Conservation (phyloP, 2,888 invertebrate genomes). For the Trissolcus japonicus region DNA sequence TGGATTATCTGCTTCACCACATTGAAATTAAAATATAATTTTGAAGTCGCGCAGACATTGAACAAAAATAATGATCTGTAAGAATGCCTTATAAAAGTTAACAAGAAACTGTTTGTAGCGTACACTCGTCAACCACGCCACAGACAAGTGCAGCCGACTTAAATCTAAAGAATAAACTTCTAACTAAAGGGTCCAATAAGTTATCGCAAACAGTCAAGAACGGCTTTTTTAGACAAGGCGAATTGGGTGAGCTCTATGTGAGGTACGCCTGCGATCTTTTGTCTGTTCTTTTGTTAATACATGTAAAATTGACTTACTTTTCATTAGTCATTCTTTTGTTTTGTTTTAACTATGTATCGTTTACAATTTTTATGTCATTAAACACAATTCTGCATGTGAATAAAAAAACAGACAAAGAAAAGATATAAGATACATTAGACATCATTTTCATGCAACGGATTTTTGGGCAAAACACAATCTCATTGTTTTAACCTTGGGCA, state of each 20-base stretch:
- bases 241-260: constrained; percentile 76
- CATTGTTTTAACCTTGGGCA: constrained; percentile 56
- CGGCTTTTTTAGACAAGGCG: constrained; percentile 74
- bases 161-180: constrained; percentile 73
- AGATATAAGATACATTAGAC: constrained; percentile 12
- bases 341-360: background rate
- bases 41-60: no score
- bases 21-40: no score
- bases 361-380: background rate
- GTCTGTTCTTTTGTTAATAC: constrained; percentile 60
- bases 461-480: constrained; percentile 11
- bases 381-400: constrained; percentile 34
- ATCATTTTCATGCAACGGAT: constrained; percentile 23
- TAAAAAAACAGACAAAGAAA: constrained; percentile 21
- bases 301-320: constrained; percentile 42
- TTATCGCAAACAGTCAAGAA: constrained; percentile 72
- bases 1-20: no score
- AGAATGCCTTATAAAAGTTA: constrained; percentile 58
- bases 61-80: no score
- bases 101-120: constrained; percentile 73
- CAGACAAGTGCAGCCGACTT: constrained; percentile 70
- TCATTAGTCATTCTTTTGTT: constrained; percentile 14
- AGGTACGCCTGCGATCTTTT: constrained; percentile 74
- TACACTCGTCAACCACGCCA: constrained; percentile 71
- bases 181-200: constrained; percentile 72